Base-by-base conservation (phyloP, 2,797 vertebrate genomes). In the Garrulus glandarius region DNA sequence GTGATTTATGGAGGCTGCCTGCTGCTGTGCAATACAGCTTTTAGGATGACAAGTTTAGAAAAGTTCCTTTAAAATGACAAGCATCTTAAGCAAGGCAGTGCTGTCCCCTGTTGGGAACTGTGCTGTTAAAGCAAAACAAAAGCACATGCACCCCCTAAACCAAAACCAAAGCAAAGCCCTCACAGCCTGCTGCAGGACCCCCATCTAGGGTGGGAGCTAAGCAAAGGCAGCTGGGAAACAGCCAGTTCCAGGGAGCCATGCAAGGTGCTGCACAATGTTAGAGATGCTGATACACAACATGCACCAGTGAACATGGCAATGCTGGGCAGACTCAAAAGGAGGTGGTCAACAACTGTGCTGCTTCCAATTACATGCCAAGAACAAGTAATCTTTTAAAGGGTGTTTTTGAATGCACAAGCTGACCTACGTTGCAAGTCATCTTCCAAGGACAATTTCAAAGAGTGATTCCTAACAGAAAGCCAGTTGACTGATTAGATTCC, bases 1-100 rank as follows among this genome's bases (percentile, higher is more conserved):
- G 91, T 93, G 94, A 96, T 96, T 97, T 97, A 95, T 37, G 72
- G 79, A 95, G 52, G 77, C 46, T 3, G 87, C 92, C 93, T 92
- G 92, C 86, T 91, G 87, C 71, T 94, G 83, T 90, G 96, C 84
- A 95, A 83, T 60, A 86, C 44, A 92, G 89, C 91, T 97, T 81
- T 89, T 91, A 93, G 78, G 34, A 86, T 47, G 71, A 88, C 60
- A 70, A 92, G 82, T 94, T 94, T 72, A 89, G 89, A 93, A 86
- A 83, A 75, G 57, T 65, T 63, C 86, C 89, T 95, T 93, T 43
- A 95, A 96, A 79, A 55, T 44, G 49, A 85, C 83, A 68, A 47
- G 78, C 71, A 76, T 95, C 60, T 92, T 86, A 61, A 81, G 84
- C 70, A 95, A 91, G 6, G 50, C 69, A 75, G 60, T 57, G 87